Base-by-base conservation (phyloP, 2,888 invertebrate genomes). In the Cheilosia scutellata region DNA sequence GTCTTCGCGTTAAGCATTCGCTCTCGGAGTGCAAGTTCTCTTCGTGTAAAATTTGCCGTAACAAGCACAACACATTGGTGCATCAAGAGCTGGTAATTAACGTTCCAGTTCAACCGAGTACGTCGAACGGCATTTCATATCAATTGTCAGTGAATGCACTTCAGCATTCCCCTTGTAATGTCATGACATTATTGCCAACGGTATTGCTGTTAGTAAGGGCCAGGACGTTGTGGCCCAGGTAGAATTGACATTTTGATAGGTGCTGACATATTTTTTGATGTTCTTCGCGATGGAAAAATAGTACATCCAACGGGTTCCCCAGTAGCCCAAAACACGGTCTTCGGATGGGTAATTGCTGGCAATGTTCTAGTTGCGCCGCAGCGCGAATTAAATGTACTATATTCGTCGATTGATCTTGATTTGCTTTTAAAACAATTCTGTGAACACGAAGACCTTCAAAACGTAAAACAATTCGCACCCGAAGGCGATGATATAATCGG, bases 221-320 rank as follows among this genome's bases (percentile, higher is more conserved):
- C 31, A n/a, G n/a, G 25, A 7, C 4, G 7, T 76, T 31, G 11
- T n/a, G 25, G 11, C 2, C 47, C 71, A 6, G 33, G n/a, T 7
- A 53, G 58, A 60, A 66, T 83, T 49, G 77, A 83, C 20, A 72
- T 83, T 29, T 42, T 77, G 7, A 11, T 77, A 7, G 82, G 77
- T 0, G 63, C 77, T 7, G 65, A 76, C 29, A 31, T 76, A 40
- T 76, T 82, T 20, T 77, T 82, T 11, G 37, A 82, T 11, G 47
- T 60, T 7, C 55, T 66, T 11, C 2, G 11, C 9, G 42, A 58
- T 20, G 72, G 60, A 33, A 74, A 49, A 40, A 47, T 80, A 4
- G 27, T 33, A 1, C 60, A 66, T 74, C 66, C 63, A 0, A 42
- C 63, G 1, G 71, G 60, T 5, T 57, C 55, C 2, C 58, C 60